Evolutionary conservation across 2,113 vertebrate genomes (phyloP), one percentile per base, ranked within the genome.

Genomic region (Plestiodon gilberti): DNA sequence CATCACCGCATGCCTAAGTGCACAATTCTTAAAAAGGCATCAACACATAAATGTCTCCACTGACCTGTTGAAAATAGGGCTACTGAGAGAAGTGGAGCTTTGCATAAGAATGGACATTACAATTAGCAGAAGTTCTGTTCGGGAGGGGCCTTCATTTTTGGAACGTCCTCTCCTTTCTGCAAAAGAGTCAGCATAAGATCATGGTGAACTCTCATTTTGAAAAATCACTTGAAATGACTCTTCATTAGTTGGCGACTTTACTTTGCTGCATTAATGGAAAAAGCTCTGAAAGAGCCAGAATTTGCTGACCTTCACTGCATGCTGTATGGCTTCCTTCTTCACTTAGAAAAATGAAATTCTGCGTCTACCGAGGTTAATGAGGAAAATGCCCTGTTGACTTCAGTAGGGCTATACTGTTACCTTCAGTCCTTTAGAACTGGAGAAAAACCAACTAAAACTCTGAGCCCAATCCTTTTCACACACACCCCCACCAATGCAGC

Each of bases 221-320:
- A 13, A 25, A 13, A n/a, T 33, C 5, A 33, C 15, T 43, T 40
- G 18, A 83, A 75, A 83, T 61, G 40, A 38, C 40, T 76, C n/a
- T 81, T 64, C 71, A 84, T 84, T 84, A 84, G 11, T 43, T 76
- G 38, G 57, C 11, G 38, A 84, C 38, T 84, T 75, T 76, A 33
- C 71, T 35, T 35, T 70, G 43, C 30, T 70, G 43, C 30, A 76
- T 76, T 84, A 84, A 84, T 76, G 82, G 59, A 75, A 52, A 84
- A 48, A 76, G 64, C 4, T 71, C 69, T 7, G 62, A 33, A 62
- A 4, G 38, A 75, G 3, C 0, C 57, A 64, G 20, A 73, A 67
- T 78, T 64, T 82, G 83, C 17, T 62, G 70, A 20, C 14, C 61
- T 89, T 65, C 52, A 67, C 35, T 30, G 3, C 10, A 62, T 52